A percentile compares a stretch with the other conserved stretches of the same genome.
phyloP scores from a whole-genome alignment of 2,113 vertebrate species.

The Oncorhynchus kisutch region DNA sequence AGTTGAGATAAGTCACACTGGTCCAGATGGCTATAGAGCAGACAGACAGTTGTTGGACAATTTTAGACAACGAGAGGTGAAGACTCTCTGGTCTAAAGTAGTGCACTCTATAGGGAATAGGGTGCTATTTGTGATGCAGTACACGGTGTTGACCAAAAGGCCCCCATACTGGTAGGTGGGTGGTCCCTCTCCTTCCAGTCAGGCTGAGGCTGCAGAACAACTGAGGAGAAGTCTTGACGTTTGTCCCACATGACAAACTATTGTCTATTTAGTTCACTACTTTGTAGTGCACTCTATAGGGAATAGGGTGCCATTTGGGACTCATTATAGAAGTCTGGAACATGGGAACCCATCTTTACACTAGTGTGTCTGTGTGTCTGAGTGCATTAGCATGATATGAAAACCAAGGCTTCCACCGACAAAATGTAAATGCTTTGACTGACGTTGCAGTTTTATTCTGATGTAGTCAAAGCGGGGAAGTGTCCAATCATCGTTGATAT shows the following conservation, averaged over 20 bases:
- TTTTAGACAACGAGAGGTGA: neutral
- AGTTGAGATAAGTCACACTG: too few species aligned
- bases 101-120: too few species aligned
- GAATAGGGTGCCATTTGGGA: too few species aligned
- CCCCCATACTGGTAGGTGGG: conserved; percentile 57
- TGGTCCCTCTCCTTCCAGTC: conserved; percentile 54
- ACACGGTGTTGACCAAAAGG: conserved; percentile 22
- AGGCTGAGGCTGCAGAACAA: too few species aligned
- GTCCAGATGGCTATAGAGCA: too few species aligned
- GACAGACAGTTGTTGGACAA: neutral
- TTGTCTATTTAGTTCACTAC: too few species aligned
- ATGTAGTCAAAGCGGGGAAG: neutral
- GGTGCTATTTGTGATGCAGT: neutral
- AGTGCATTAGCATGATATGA: conserved; percentile 56
- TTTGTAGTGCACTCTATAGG: too few species aligned
- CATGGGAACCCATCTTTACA: conserved; percentile 50
- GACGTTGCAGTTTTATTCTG: conserved; percentile 24
- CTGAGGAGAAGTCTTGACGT: too few species aligned
- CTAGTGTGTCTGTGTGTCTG: conserved; percentile 27
- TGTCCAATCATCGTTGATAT: neutral
- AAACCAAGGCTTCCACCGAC: conserved; percentile 45
- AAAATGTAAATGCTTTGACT: conserved; percentile 41
- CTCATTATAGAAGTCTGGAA: neutral
- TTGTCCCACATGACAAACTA: too few species aligned
- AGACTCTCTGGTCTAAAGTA: neutral